A percentile compares a stretch with the other conserved stretches of the same genome.
phyloP scores from a whole-genome alignment of 2,888 invertebrate genomes.

The Hybos culiciformis region DNA sequence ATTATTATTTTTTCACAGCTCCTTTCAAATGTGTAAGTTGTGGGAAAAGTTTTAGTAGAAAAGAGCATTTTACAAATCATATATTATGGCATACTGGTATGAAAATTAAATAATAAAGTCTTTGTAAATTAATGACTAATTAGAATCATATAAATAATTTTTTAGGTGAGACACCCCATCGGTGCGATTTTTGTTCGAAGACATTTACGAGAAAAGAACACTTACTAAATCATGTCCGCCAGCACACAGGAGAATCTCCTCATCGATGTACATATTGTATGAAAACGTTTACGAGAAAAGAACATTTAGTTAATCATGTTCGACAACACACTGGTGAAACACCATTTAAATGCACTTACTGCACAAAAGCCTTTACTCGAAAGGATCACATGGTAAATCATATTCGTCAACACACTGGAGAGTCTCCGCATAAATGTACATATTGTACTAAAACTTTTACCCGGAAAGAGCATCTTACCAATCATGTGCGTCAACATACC shows the following conservation, averaged over 20 bases:
- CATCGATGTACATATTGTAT: constrained; percentile 75
- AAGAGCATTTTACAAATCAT: constrained; percentile 83
- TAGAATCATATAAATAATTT: constrained; percentile 12
- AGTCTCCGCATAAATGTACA: constrained; percentile 76
- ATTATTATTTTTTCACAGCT: no score
- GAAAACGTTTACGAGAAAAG: constrained; percentile 78
- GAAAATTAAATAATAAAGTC: constrained; percentile 58
- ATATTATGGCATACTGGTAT: constrained; percentile 81
- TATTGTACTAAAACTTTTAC: constrained; percentile 70
- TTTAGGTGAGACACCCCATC: constrained; percentile 63
- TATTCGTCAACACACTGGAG: constrained; percentile 66
- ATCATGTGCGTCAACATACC: constrained; percentile 68
- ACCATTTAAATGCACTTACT: constrained; percentile 69
- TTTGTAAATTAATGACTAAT: no score
- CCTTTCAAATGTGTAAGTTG: constrained; percentile 78
- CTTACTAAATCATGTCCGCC: constrained; percentile 70
- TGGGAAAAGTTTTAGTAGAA: constrained; percentile 76
- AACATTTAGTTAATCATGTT: constrained; percentile 74
- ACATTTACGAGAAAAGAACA: constrained; percentile 79
- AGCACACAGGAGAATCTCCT: constrained; percentile 70
- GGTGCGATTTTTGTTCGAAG: constrained; percentile 75
- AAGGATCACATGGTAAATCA: constrained; percentile 65
- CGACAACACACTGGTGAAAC: constrained; percentile 76
- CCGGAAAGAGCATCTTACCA: constrained; percentile 71
- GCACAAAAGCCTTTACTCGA: constrained; percentile 72